Conservation (phyloP, 2,797 vertebrate species). For the Falco columbarius region DNA sequence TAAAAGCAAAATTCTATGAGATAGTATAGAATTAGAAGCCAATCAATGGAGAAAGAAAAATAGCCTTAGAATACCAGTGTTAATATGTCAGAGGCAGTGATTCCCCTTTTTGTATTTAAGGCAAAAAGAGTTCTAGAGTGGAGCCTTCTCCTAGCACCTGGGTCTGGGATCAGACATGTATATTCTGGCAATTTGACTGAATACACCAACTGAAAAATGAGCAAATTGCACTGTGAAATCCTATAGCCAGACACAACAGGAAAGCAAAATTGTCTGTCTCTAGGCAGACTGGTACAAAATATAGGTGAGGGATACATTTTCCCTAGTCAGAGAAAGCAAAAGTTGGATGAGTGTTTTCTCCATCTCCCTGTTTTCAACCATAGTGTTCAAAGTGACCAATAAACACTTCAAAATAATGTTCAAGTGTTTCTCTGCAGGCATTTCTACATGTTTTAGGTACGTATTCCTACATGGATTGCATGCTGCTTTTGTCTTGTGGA, state of each 20-base stretch:
- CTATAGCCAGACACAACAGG: conserved; percentile 1
- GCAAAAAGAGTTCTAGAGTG: neutral
- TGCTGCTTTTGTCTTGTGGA: neutral
- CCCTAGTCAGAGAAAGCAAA: neutral
- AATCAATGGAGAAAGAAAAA: neutral
- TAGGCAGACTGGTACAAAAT: conserved; percentile 1
- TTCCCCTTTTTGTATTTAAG: neutral
- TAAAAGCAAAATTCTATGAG: neutral
- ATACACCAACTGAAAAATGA: neutral
- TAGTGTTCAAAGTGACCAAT: neutral
- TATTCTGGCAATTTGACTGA: neutral
- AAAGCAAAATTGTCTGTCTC: conserved; percentile 20
- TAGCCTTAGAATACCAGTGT: neutral
- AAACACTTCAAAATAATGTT: neutral
- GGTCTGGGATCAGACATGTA: neutral
- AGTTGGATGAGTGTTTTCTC: neutral
- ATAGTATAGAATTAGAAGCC: neutral
- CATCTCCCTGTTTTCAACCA: neutral
- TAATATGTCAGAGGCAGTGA: neutral
- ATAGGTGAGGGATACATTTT: neutral
- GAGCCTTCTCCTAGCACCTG: neutral
- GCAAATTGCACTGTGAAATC: neutral
- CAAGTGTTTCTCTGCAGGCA: neutral
- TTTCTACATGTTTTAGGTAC: neutral
- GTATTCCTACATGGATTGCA: neutral